These are phyloP conservation scores for Orchestia grillus DNA, from an alignment of 1,140 invertebrate genomes.

Conservation along the genomic window DNA sequence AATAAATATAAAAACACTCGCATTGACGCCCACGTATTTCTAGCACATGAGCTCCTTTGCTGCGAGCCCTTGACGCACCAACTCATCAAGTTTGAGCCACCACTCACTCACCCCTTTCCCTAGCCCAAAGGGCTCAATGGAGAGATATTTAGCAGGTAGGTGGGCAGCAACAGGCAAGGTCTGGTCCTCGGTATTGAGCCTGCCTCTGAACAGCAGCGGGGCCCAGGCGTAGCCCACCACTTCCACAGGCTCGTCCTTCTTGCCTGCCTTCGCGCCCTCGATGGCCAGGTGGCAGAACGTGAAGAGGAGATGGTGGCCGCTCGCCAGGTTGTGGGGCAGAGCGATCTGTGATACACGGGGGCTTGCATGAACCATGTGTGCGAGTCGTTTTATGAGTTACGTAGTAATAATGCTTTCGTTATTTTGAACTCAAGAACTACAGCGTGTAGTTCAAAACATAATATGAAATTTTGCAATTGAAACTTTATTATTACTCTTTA, in stretches of 20 bases:
- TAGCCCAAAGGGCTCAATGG: constrained; percentile 88
- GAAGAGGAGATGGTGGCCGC: constrained; percentile 87
- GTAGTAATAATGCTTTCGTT: too few species aligned
- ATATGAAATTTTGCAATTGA: too few species aligned
- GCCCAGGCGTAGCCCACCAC: constrained; percentile 92
- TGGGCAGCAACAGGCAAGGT: constrained; percentile 85
- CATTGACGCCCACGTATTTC: neutral
- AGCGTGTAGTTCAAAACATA: too few species aligned
- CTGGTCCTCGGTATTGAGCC: constrained; percentile 81
- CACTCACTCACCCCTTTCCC: constrained; percentile 84
- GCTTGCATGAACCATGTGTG: too few species aligned
- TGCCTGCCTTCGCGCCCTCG: constrained; percentile 78
- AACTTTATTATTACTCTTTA: too few species aligned
- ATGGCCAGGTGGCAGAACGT: constrained; percentile 89
- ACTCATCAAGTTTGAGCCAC: neutral
- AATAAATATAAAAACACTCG: too few species aligned
- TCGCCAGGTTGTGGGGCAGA: constrained; percentile 82
- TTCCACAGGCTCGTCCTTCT: constrained; percentile 82
- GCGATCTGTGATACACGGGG: constrained; percentile 73
- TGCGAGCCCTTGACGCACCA: neutral
- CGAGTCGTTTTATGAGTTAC: too few species aligned
- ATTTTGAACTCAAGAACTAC: too few species aligned
- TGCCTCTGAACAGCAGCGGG: constrained; percentile 85
- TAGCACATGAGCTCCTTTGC: neutral
- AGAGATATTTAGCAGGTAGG: constrained; percentile 88